A percentile compares a stretch with the other conserved stretches of the same genome.
These are phyloP conservation scores for Schrankia costaestrigalis DNA, from an alignment of 2,888 invertebrate genomes.

Conservation along the genomic window DNA sequence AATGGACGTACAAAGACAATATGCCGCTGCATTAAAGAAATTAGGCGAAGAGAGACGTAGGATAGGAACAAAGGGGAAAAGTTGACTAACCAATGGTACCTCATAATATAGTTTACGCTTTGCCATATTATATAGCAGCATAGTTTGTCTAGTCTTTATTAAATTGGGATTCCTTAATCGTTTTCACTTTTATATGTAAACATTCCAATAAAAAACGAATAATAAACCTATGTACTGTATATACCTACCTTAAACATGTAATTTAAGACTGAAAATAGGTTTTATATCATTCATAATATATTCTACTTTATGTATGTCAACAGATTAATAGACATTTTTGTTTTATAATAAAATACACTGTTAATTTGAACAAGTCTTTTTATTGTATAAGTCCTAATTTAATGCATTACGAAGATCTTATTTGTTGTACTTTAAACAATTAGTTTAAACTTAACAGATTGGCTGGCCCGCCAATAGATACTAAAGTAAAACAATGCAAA, in stretches of 20 bases:
- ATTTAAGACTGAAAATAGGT: conserved; percentile 60
- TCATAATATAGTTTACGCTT: conserved; percentile 11
- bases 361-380: too few relatives aligned
- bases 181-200: conserved; percentile 40
- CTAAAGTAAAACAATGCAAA: too few relatives aligned
- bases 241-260: too few relatives aligned
- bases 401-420: too few relatives aligned
- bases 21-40: conserved; percentile 67
- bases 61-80: conserved; percentile 32
- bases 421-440: too few relatives aligned
- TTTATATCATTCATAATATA: conserved; percentile 37
- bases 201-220: too few relatives aligned
- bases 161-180: conserved; percentile 20
- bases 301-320: conserved; percentile 12
- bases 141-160: conserved; percentile 28
- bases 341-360: too few relatives aligned
- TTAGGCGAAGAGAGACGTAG: conserved; percentile 62
- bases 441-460: too few relatives aligned
- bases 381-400: too few relatives aligned
- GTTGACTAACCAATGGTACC: conserved; percentile 21
- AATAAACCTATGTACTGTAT: too few relatives aligned
- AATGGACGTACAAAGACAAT: conserved; percentile 71
- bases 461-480: too few relatives aligned
- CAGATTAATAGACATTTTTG: conserved; percentile 8
- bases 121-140: conserved; percentile 18